These are phyloP conservation scores for Sciurus niger DNA, from an alignment of 2,113 vertebrate genomes.

Conservation along the genomic window DNA sequence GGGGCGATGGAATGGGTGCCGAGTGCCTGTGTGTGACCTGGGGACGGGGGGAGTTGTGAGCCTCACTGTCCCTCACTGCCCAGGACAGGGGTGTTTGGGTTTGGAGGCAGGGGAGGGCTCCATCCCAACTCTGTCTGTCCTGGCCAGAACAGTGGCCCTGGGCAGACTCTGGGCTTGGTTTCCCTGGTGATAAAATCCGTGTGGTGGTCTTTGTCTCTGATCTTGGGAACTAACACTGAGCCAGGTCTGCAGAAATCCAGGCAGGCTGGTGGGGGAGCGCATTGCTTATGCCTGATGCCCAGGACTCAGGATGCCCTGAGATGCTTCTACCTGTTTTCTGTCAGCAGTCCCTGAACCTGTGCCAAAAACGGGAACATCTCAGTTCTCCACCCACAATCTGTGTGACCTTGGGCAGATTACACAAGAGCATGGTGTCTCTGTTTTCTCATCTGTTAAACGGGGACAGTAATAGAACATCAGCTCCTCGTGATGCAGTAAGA, in stretches of 20 bases:
- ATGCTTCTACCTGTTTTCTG: neutral
- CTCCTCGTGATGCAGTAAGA: neutral
- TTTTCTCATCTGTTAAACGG: neutral
- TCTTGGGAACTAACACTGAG: neutral
- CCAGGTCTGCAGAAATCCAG: too few species aligned
- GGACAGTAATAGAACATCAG: neutral
- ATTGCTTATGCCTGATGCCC: too few species aligned
- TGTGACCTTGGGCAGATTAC: neutral
- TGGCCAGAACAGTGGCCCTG: neutral
- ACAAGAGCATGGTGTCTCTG: neutral
- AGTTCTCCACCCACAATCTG: neutral
- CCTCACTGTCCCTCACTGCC: neutral
- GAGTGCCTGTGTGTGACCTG: neutral
- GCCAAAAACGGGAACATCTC: neutral
- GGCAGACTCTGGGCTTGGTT: neutral
- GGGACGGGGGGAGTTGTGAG: neutral
- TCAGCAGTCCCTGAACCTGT: neutral
- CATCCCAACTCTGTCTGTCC: neutral
- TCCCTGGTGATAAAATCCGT: fast-evolving
- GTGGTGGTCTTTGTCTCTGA: too few species aligned
- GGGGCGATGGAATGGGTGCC: slow-evolving; percentile 71
- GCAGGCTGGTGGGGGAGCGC: too few species aligned
- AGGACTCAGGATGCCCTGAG: neutral
- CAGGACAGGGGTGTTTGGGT: neutral
- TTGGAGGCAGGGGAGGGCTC: neutral